Conservation (phyloP, 2,797 vertebrate genomes). For the Carcharodon carcharias region DNA sequence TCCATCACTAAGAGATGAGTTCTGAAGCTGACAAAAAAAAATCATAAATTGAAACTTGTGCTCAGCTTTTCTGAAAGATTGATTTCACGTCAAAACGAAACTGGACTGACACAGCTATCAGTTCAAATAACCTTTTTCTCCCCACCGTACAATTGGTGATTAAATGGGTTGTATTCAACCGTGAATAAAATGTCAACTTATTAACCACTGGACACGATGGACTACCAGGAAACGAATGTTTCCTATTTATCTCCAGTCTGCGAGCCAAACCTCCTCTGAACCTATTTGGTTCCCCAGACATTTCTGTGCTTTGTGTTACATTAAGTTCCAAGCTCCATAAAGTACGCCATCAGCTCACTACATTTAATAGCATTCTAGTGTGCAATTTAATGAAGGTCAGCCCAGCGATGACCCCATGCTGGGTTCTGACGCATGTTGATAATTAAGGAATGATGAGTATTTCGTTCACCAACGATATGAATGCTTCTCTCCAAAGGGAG, state of each 20-base stretch:
- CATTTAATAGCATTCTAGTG: not conserved
- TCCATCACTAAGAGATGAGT: not conserved
- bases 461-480: too few relatives aligned
- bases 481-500: not conserved
- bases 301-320: not conserved
- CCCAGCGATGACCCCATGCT: not conserved
- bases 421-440: not conserved
- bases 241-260: not conserved
- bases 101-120: not conserved
- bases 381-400: not conserved
- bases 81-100: not conserved
- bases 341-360: not conserved
- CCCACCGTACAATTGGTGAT: not conserved
- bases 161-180: not conserved
- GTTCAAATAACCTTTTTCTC: not conserved
- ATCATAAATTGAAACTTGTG: not conserved
- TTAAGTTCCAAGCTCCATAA: not conserved
- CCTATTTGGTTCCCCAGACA: not conserved
- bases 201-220: not conserved
- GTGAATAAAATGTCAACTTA: constrained; percentile 2
- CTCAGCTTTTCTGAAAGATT: not conserved
- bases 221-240: not conserved
- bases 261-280: not conserved
- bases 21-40: not conserved
- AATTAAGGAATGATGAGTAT: not conserved